Percentiles rank a stretch among this genome's conserved stretches.
Conservation (phyloP, 2,797 vertebrate species). For the Callimico goeldii region DNA sequence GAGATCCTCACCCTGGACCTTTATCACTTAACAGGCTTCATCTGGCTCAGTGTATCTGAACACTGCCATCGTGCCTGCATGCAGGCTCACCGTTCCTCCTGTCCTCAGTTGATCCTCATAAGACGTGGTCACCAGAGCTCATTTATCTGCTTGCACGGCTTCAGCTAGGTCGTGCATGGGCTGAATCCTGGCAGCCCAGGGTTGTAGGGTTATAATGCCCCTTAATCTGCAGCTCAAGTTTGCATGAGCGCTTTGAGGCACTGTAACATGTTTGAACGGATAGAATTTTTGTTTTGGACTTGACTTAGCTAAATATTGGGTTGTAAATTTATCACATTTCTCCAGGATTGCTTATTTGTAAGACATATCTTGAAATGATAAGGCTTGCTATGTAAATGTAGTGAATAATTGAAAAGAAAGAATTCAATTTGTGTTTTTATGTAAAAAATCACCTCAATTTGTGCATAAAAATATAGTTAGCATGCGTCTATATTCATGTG, state of each 20-base stretch:
- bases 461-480: background rate
- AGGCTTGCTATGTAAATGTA: slow-evolving; percentile 21
- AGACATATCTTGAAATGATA: background rate
- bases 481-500: background rate
- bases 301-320: background rate
- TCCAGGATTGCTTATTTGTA: background rate
- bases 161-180: background rate
- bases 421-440: slow-evolving; percentile 7
- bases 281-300: background rate
- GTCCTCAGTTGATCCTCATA: background rate
- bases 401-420: slow-evolving; percentile 15
- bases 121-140: background rate
- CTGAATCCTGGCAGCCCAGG: background rate
- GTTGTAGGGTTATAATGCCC: background rate
- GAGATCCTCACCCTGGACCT: background rate
- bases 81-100: background rate
- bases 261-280: background rate
- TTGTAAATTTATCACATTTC: background rate
- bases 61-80: background rate
- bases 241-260: background rate
- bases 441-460: background rate
- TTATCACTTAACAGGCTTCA: background rate
- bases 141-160: background rate
- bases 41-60: background rate
- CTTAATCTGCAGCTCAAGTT: background rate